A percentile compares a stretch with the other conserved stretches of the same genome.
These are phyloP conservation scores for Eufriesea mexicana DNA, from an alignment of 1,140 invertebrate species.

Conservation along the genomic window DNA sequence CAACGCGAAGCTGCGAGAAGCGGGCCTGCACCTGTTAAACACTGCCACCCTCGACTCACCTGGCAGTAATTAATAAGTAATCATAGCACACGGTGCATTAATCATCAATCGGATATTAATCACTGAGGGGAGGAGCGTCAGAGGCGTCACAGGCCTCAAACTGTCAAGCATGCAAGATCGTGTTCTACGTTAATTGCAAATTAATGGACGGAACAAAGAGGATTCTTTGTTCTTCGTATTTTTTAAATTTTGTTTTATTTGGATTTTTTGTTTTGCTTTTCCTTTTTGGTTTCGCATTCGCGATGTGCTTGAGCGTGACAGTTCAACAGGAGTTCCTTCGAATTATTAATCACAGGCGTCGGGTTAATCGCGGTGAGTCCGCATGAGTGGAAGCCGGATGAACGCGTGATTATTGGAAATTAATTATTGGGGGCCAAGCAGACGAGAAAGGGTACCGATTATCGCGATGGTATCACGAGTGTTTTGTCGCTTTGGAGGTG, in stretches of 20 bases:
- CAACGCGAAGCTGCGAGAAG: conserved; percentile 74
- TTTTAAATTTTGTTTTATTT: no score
- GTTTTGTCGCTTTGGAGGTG: conserved; percentile 16
- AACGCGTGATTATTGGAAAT: conserved; percentile 45
- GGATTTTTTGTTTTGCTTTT: neutral
- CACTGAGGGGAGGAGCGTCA: conserved; percentile 15
- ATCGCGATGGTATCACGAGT: neutral
- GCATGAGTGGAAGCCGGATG: conserved; percentile 47
- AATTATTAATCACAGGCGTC: conserved; percentile 62
- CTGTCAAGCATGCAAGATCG: conserved; percentile 37
- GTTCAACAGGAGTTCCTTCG: conserved; percentile 6
- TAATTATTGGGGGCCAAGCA: conserved; percentile 68
- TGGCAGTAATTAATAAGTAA: conserved; percentile 68
- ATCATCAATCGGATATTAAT: conserved; percentile 48
- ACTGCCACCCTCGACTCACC: conserved; percentile 69
- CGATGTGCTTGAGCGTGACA: conserved; percentile 10
- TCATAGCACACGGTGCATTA: conserved; percentile 22
- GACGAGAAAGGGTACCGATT: conserved; percentile 49
- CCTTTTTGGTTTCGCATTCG: no score
- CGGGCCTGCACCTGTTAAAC: conserved; percentile 79
- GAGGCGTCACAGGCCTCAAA: conserved; percentile 18
- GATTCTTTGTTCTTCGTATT: neutral
- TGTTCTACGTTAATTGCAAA: conserved; percentile 1
- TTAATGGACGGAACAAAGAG: neutral
- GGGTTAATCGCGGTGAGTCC: conserved; percentile 52